Evolutionary conservation across 1,140 invertebrate species (phyloP).

Genomic region (Pentalonia nigronervosa): DNA sequence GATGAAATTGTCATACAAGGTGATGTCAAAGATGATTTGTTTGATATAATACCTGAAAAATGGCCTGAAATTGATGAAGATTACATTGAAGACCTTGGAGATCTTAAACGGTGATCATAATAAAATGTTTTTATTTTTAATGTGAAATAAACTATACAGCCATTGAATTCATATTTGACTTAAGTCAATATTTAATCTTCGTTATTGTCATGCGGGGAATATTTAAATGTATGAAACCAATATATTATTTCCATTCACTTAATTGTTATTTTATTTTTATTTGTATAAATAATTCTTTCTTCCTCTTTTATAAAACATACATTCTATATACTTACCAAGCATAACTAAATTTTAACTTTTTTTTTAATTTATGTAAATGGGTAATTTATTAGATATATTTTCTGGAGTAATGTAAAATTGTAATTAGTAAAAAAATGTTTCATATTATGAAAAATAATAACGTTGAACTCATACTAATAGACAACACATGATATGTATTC

Average conservation of each 20-base stretch:
- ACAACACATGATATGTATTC: neutral
- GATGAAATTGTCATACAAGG: constrained; percentile 99
- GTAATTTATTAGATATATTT: neutral
- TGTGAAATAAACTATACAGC: constrained; percentile 3
- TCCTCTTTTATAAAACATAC: neutral
- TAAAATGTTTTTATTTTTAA: neutral
- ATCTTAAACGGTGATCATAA: constrained; percentile 63
- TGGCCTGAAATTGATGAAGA: constrained; percentile 78
- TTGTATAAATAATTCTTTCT: neutral
- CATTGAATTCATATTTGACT: neutral
- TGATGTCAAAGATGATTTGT: constrained; percentile 96
- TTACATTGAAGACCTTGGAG: constrained; percentile 64
- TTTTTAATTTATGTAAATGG: neutral
- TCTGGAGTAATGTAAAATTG: neutral
- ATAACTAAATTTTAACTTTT: neutral
- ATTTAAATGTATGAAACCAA: neutral
- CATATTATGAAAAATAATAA: neutral
- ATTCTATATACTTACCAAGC: neutral
- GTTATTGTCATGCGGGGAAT: neutral
- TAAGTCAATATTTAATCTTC: constrained; percentile 17
- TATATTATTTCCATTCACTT: neutral
- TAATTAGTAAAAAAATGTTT: neutral
- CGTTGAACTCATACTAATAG: neutral
- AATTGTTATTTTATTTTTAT: constrained; percentile 21
- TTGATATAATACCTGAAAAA: constrained; percentile 97